phyloP scores from a whole-genome alignment of 2,113 vertebrate genomes.

The Bujurquina vittata region DNA sequence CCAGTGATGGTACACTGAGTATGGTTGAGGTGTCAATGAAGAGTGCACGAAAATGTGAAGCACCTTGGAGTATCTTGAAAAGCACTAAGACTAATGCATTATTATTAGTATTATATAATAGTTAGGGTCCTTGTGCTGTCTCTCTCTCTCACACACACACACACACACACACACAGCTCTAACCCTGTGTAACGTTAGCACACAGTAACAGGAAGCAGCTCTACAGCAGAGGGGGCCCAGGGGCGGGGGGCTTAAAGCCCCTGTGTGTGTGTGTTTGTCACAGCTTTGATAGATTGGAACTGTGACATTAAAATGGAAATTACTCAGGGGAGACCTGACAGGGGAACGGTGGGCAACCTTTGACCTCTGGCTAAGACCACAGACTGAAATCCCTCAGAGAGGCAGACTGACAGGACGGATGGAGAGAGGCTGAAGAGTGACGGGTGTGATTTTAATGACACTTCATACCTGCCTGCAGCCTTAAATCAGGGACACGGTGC shows the following conservation, averaged over 20 bases:
- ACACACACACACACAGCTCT: too few relatives aligned
- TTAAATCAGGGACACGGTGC: neutral
- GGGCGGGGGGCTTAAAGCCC: slow-evolving; percentile 88
- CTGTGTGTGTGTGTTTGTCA: slow-evolving; percentile 85
- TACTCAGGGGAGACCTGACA: slow-evolving; percentile 81
- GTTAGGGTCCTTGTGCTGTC: too few relatives aligned
- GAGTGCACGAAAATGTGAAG: too few relatives aligned
- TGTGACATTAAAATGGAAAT: slow-evolving; percentile 99
- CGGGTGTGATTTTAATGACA: slow-evolving; percentile 11
- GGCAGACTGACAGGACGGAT: neutral
- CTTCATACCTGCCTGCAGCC: neutral
- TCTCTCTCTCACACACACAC: too few relatives aligned
- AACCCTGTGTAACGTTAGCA: neutral
- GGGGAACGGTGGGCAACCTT: slow-evolving; percentile 69
- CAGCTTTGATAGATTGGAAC: slow-evolving; percentile 96
- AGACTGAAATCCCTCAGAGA: slow-evolving; percentile 21
- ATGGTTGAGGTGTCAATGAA: too few relatives aligned
- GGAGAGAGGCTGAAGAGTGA: neutral
- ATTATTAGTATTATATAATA: too few relatives aligned
- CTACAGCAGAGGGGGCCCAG: neutral
- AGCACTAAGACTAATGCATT: too few relatives aligned
- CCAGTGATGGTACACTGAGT: too few relatives aligned
- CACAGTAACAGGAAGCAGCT: neutral
- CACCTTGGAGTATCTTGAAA: too few relatives aligned
- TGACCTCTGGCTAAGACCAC: slow-evolving; percentile 82